Evolutionary conservation across 1,140 invertebrate genomes (phyloP), one percentile per base, ranked within the genome.

Genomic region (Spodoptera frugiperda): DNA sequence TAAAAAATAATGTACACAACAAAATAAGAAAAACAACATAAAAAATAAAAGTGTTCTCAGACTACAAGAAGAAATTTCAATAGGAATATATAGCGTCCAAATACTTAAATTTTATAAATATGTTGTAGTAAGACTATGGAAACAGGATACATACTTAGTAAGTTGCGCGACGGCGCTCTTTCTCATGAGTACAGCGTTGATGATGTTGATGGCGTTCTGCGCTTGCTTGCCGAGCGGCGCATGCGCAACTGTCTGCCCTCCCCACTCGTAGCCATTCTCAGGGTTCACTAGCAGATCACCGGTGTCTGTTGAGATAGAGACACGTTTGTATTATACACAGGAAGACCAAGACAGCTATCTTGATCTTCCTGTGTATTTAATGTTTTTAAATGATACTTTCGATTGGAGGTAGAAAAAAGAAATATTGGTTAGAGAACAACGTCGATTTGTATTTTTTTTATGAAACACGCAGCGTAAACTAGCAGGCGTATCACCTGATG

Each of bases 101-200:
- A n/a, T n/a, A n/a, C n/a, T n/a, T n/a, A n/a, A n/a, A n/a, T n/a
- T n/a, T n/a, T n/a, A n/a, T n/a, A n/a, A n/a, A n/a, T n/a, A n/a
- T n/a, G n/a, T n/a, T n/a, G n/a, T n/a, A n/a, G n/a, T n/a, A n/a
- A n/a, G n/a, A n/a, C n/a, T 6, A 39, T 39, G 1, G 14, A 53
- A 53, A 53, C 15, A 53, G n/a, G 17, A 53, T 48, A 85, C 89
- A 87, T 85, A 94, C 93, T 94, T 94, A 17, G 94, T 94, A 1
- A 94, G 85, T 48, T 94, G 94, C 10, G 92, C 93, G 11, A 97
- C 95, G 61, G 97, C 96, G 76, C 96, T 96, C 94, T 97, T 97
- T 86, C 96, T 95, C 88, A 97, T 95, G 70, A 97, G 94, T 70
- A 97, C 96, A 87, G 95, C 96, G 89, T 97, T 97, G 85, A 97